Evolutionary conservation across 2,888 invertebrate species (phyloP).

Genomic region (Emmelina monodactyla): DNA sequence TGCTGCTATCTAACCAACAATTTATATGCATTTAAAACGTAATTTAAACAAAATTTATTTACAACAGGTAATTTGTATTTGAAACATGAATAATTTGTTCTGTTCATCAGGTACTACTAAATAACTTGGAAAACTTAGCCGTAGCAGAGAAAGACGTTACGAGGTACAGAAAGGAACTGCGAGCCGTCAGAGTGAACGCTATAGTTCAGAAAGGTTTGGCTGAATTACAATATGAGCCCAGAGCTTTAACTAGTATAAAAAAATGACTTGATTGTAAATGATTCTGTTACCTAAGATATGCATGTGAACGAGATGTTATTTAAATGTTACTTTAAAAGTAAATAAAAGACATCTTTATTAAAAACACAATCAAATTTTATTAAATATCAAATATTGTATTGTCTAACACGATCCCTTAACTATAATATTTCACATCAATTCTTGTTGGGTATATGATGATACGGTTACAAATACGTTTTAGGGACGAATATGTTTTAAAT

Average conservation of each 20-base stretch:
- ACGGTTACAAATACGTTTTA: no score
- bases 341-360: slow-evolving; percentile 37
- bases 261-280: background rate
- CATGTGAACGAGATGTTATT: background rate
- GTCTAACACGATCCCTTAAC: slow-evolving; percentile 66
- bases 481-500: no score
- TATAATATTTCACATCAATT: slow-evolving; percentile 64
- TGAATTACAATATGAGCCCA: slow-evolving; percentile 37
- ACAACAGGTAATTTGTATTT: background rate
- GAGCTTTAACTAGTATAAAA: slow-evolving; percentile 24
- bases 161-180: slow-evolving; percentile 35
- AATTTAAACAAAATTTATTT: background rate
- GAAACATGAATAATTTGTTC: background rate
- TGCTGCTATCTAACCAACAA: slow-evolving; percentile 14
- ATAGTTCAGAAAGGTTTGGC: slow-evolving; percentile 44
- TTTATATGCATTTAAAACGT: background rate
- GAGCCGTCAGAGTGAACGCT: slow-evolving; percentile 39
- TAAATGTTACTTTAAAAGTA: background rate
- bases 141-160: slow-evolving; percentile 43
- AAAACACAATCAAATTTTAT: slow-evolving; percentile 67
- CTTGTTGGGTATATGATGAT: slow-evolving; percentile 42
- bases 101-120: slow-evolving; percentile 38
- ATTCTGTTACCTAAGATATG: background rate
- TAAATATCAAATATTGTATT: slow-evolving; percentile 67
- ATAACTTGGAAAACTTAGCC: slow-evolving; percentile 46